Evolutionary conservation across 2,113 vertebrate species (phyloP).

Genomic region (Riparia riparia): DNA sequence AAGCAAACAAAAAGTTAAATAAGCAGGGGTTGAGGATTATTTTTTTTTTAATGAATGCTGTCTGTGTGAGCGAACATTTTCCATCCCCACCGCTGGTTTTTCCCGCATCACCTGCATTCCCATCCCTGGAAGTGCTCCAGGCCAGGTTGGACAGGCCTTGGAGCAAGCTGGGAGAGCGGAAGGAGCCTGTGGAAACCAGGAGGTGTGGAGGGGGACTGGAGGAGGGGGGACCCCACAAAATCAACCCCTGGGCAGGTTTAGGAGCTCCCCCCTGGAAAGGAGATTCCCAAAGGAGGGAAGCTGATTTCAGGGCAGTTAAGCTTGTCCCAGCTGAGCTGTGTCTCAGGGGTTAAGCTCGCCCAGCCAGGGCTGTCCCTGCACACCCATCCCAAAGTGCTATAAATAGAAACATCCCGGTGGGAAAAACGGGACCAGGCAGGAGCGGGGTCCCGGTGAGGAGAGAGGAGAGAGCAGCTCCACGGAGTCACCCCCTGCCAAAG

Average conservation of each 20-base stretch:
- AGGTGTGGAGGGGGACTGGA: rapidly evolving
- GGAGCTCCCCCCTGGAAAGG: background rate
- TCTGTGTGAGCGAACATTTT: background rate
- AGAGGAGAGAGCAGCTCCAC: background rate
- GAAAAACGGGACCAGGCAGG: background rate
- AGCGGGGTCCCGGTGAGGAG: background rate
- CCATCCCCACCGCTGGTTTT: background rate
- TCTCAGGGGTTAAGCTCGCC: background rate
- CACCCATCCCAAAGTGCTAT: background rate
- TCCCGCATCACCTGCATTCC: background rate
- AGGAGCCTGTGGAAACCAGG: background rate
- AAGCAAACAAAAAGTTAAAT: background rate
- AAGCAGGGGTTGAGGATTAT: background rate
- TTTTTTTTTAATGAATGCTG: background rate
- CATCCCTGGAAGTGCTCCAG: background rate
- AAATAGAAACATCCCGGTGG: background rate
- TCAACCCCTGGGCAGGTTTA: background rate
- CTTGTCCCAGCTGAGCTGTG: rapidly evolving
- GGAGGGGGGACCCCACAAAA: background rate
- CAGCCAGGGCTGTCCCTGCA: background rate
- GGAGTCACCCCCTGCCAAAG: background rate
- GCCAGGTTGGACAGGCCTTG: background rate
- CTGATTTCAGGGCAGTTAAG: rapidly evolving
- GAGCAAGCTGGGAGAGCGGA: rapidly evolving
- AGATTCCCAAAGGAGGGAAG: background rate